These are phyloP conservation scores for Danio jaintianensis DNA, from an alignment of 2,797 vertebrate genomes.

Conservation along the genomic window DNA sequence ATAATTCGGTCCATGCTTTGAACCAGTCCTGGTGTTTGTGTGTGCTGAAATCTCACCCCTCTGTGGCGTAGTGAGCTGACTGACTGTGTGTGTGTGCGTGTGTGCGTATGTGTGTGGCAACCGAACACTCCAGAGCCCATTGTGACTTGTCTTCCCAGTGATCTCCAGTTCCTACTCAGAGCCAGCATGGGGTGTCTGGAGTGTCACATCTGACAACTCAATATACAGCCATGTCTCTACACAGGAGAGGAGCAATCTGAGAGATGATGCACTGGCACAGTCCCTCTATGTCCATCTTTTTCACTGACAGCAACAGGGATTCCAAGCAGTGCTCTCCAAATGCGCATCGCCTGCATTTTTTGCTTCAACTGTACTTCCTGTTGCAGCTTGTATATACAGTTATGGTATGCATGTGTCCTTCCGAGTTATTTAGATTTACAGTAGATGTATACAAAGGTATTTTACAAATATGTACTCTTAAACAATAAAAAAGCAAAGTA, in stretches of 20 bases:
- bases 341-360: conserved; percentile 10
- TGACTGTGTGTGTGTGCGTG: conserved; percentile 43
- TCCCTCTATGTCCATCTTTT: conserved; percentile 47
- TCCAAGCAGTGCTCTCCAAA: conserved; percentile 27
- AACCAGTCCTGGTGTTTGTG: conserved; percentile 19
- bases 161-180: conserved; percentile 53
- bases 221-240: conserved; percentile 52
- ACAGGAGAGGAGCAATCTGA: conserved; percentile 49
- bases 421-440: not conserved
- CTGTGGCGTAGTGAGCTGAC: conserved; percentile 29
- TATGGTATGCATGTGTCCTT: not conserved
- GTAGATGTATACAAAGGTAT: too few relatives aligned
- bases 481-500: too few relatives aligned
- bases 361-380: not conserved
- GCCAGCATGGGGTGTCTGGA: conserved; percentile 51
- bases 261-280: conserved; percentile 45
- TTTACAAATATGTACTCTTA: too few relatives aligned
- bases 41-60: conserved; percentile 44
- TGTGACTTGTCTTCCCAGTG: conserved; percentile 53
- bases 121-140: conserved; percentile 45
- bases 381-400: not conserved
- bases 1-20: conserved; percentile 14
- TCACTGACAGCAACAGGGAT: conserved; percentile 44
- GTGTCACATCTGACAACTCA: conserved; percentile 64
- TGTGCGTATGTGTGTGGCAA: not conserved